These are phyloP conservation scores for Macrotus californicus DNA, from an alignment of 2,113 vertebrate genomes.

Conservation along the genomic window DNA sequence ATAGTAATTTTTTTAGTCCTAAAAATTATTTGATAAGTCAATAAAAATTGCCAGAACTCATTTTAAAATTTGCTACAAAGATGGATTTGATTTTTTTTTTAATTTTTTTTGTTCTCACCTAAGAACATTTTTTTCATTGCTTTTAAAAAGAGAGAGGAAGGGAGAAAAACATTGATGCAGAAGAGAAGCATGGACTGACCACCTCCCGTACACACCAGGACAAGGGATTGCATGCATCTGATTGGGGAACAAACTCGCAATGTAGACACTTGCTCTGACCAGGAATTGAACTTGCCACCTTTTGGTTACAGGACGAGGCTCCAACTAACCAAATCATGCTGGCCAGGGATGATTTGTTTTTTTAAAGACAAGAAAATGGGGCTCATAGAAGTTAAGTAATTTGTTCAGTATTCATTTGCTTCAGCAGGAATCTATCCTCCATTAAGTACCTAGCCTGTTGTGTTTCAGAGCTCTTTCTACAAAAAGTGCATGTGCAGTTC, in stretches of 20 bases:
- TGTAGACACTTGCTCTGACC: no score
- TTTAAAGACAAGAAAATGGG: not conserved
- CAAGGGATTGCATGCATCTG: no score
- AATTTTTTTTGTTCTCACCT: not conserved
- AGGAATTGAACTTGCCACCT: no score
- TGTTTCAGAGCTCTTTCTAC: not conserved
- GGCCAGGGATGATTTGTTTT: not conserved
- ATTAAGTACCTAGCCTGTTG: not conserved
- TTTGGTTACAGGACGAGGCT: no score
- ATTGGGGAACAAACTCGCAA: no score
- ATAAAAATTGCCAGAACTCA: not conserved
- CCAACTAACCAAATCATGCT: no score
- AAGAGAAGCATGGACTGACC: no score
- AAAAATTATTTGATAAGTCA: not conserved
- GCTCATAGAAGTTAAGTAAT: not conserved
- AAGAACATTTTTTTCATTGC: no score
- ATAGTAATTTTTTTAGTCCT: not conserved
- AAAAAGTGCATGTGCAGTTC: not conserved
- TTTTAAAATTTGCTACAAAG: not conserved
- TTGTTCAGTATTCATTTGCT: not conserved
- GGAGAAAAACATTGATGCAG: no score
- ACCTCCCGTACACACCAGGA: no score
- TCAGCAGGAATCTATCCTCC: not conserved
- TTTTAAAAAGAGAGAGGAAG: no score
- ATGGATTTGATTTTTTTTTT: not conserved